Percentiles rank a stretch among this genome's conserved stretches.
Conservation (phyloP, 2,888 invertebrate species). For the Yponomeuta plumbellus region DNA sequence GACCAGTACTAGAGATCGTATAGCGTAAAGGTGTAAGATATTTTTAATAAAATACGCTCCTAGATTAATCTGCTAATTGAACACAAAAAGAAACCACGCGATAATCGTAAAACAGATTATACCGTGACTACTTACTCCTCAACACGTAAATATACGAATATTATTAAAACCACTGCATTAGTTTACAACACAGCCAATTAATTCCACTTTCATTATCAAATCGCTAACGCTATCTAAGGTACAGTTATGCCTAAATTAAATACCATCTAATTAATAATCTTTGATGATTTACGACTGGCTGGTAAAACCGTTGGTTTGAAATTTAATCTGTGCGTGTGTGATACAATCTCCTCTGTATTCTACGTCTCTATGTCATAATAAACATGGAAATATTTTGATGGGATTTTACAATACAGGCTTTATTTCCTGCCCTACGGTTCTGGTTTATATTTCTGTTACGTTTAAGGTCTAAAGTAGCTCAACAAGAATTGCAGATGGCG, state of each 20-base stretch:
- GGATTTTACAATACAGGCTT: neutral
- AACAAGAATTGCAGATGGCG: neutral
- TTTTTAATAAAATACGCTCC: too few relatives aligned
- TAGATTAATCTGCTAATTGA: too few relatives aligned
- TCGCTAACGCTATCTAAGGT: neutral
- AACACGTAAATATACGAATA: neutral
- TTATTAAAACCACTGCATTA: constrained; percentile 1
- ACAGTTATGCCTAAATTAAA: constrained; percentile 6
- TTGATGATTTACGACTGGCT: neutral
- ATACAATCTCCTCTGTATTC: neutral
- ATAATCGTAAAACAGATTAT: neutral
- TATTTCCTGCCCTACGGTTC: neutral
- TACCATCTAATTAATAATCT: constrained; percentile 9
- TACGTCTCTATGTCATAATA: neutral
- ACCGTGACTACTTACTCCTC: neutral
- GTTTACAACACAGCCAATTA: neutral
- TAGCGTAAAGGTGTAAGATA: too few relatives aligned
- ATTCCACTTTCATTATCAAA: constrained; percentile 2
- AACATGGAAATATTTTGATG: neutral
- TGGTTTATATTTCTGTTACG: neutral
- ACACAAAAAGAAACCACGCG: neutral
- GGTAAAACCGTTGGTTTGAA: neutral
- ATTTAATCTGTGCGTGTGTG: constrained; percentile 6
- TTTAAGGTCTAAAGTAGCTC: neutral
- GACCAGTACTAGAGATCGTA: too few relatives aligned